Evolutionary conservation across 1,140 invertebrate species (phyloP), one percentile per base, ranked within the genome.

Genomic region (Araneus ventricosus): DNA sequence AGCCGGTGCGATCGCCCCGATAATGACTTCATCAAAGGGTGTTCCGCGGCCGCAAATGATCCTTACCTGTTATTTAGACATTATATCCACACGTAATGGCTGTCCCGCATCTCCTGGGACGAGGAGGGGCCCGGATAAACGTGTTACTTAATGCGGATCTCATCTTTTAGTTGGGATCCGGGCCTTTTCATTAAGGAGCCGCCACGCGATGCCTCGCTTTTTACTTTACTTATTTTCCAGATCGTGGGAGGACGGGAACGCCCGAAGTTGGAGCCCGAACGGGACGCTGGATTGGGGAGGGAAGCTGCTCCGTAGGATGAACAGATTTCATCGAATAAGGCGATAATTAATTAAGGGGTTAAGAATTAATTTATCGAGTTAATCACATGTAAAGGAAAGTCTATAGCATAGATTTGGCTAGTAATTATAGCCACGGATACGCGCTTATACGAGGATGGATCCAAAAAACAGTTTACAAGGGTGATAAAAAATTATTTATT

Each of bases 1-100:
- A 27, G 63, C 63, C 22, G 30, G 30, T 14, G 70, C 59, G 30
- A 20, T 34, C 34, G 4, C 57, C 57, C 37, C n/a, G 84, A 30
- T 93, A 93, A 93, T 93, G 91, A 88, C 91, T 93, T 93, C 70
- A 93, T 93, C 91, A 93, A 93, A 93, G 85, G 91, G 91, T 93
- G 52, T 93, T 87, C 59, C 20, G 39, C 45, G 20, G 45, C 91
- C 17, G 84, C n/a, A 93, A 93, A 93, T 93, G 91, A 80, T 88
- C 91, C 91, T 75, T 88, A 93, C 91, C 91, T 93, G 91, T 93
- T 88, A 93, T 93, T 93, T 93, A 93, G 91, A 87, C 91, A 87
- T 87, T 87, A 80, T 93, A 93, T 67, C 80, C 34, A 24, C 88
- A 67, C 24, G 79, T 39, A 45, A 37, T 34, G 52, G 52, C 30